phyloP scores from a whole-genome alignment of 2,113 vertebrate species.

The Hypanus sabinus region DNA sequence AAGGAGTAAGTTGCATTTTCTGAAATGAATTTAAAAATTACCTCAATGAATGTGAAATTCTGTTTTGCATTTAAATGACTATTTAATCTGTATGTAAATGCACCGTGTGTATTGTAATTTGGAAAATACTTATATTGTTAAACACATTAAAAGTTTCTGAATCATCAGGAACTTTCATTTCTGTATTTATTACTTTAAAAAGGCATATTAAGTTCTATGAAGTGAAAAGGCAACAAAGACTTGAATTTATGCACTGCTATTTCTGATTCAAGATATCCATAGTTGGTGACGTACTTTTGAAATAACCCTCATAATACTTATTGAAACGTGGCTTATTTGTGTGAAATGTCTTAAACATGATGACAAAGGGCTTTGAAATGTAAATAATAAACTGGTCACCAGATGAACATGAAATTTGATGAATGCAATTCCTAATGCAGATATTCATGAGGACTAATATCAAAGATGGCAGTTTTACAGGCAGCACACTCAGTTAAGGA shows the following conservation, averaged over 20 bases:
- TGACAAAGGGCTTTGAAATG: not conserved
- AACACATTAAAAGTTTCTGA: not conserved
- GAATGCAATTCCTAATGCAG: not conserved
- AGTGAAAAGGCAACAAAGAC: not conserved
- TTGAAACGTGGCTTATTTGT: not conserved
- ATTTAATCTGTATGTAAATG: constrained; percentile 29
- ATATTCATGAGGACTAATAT: no score
- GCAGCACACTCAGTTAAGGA: not conserved
- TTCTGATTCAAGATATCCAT: not conserved
- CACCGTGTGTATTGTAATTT: constrained; percentile 14
- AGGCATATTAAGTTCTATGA: not conserved
- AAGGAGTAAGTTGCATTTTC: not conserved
- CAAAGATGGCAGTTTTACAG: no score
- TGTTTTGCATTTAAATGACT: constrained; percentile 3
- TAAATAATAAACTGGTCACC: not conserved
- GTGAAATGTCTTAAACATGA: not conserved
- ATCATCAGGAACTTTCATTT: not conserved
- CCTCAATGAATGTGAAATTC: constrained; percentile 10
- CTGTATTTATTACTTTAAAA: not conserved
- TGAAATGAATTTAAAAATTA: not conserved
- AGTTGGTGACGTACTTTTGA: not conserved
- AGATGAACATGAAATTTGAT: not conserved
- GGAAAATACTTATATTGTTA: constrained; percentile 13
- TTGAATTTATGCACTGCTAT: not conserved
- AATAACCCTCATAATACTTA: not conserved